These are phyloP conservation scores for Mactra quadrangularis DNA, from an alignment of 1,140 invertebrate genomes.

Conservation along the genomic window DNA sequence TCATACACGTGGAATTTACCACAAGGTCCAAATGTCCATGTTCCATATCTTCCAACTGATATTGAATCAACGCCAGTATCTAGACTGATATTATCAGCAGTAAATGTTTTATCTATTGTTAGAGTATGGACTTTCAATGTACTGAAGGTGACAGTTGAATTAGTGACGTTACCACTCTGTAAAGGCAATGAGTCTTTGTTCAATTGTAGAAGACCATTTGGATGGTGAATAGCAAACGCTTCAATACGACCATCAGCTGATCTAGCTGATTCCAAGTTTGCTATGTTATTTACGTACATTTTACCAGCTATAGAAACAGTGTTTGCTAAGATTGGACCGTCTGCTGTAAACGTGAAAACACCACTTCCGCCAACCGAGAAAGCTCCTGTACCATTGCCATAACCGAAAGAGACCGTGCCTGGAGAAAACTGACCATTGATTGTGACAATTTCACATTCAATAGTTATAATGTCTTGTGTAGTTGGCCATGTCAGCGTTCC, in stretches of 20 bases:
- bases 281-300: conserved; percentile 68
- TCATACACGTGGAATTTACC: conserved; percentile 53
- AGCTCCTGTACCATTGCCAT: conserved; percentile 40
- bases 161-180: conserved; percentile 10
- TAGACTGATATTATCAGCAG: conserved; percentile 50
- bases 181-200: conserved; percentile 52
- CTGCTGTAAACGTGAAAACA: conserved; percentile 58
- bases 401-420: conserved; percentile 65
- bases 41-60: conserved; percentile 50
- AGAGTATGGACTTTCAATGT: conserved; percentile 61
- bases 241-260: conserved; percentile 57
- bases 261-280: conserved; percentile 63
- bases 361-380: conserved; percentile 63
- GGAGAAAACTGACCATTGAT: conserved; percentile 70
- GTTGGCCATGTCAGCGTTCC: conserved; percentile 63
- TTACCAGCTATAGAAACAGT: conserved; percentile 65
- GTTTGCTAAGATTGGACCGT: conserved; percentile 66
- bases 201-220: conserved; percentile 59
- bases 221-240: conserved; percentile 60
- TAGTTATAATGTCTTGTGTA: conserved; percentile 56
- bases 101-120: conserved; percentile 63
- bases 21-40: conserved; percentile 59
- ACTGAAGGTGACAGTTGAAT: conserved; percentile 48
- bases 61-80: conserved; percentile 62
- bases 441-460: conserved; percentile 70